These are phyloP conservation scores for Epizoanthus fatuus DNA, from an alignment of 92 coral and sea anemone genomes.

Conservation along the genomic window DNA sequence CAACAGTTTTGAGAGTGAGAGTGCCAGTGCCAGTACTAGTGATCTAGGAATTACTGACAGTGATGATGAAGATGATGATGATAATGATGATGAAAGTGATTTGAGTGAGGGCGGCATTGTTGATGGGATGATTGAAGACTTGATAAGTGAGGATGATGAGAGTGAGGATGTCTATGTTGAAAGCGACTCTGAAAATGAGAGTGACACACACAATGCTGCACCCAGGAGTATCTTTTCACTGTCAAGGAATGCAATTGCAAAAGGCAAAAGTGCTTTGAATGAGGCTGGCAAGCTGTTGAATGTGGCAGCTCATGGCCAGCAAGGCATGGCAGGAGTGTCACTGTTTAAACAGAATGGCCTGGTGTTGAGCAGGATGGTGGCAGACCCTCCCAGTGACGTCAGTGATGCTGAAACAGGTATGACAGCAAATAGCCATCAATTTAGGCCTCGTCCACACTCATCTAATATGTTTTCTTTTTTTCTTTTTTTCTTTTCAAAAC, in stretches of 20 bases:
- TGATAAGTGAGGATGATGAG: constrained; percentile 82
- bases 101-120: constrained; percentile 96
- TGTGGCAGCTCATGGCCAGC: constrained; percentile 43
- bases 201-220: constrained; percentile 26
- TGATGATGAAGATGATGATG: constrained; percentile 62
- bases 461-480: no score
- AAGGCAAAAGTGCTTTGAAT: constrained; percentile 31
- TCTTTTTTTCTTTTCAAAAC: no score
- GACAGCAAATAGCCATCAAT: neutral
- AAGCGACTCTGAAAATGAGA: constrained; percentile 87
- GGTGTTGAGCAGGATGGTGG: constrained; percentile 63
- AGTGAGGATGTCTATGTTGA: constrained; percentile 92
- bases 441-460: no score
- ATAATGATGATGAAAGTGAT: constrained; percentile 83
- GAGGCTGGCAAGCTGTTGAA: constrained; percentile 67
- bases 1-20: constrained; percentile 82
- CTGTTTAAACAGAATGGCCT: constrained; percentile 78
- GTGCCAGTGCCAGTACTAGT: constrained; percentile 79
- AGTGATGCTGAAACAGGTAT: constrained; percentile 94
- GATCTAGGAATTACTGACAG: constrained; percentile 79
- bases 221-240: constrained; percentile 60
- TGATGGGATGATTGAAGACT: constrained; percentile 77
- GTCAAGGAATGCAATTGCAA: constrained; percentile 29
- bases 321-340: constrained; percentile 26
- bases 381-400: constrained; percentile 83